These are phyloP conservation scores for Cepphus grylle DNA, from an alignment of 2,113 vertebrate species.

Conservation along the genomic window DNA sequence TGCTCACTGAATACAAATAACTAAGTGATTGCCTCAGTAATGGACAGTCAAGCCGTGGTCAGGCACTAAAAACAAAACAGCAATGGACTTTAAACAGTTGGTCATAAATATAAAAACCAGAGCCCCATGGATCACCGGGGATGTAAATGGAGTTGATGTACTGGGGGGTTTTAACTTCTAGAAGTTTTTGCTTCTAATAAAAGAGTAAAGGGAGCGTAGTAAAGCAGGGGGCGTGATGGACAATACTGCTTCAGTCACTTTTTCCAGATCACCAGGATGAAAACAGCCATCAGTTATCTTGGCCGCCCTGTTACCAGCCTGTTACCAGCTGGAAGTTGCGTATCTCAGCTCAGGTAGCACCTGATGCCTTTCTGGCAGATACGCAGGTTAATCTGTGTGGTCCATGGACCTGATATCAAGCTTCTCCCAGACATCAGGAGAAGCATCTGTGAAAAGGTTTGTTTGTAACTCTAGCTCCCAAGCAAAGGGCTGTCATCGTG, in stretches of 20 bases:
- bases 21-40: constrained; percentile 37
- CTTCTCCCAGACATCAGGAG: neutral
- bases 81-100: constrained; percentile 36
- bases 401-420: rapidly evolving
- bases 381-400: neutral
- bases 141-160: neutral
- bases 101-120: constrained; percentile 55
- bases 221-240: rapidly evolving
- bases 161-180: neutral
- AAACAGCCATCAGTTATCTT: neutral
- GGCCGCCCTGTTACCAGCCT: neutral
- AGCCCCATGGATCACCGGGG: neutral
- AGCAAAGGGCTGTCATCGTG: neutral
- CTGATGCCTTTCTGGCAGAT: neutral
- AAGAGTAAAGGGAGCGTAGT: neutral
- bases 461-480: neutral
- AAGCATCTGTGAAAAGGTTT: neutral
- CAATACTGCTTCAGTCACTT: neutral
- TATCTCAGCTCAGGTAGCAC: neutral
- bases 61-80: constrained; percentile 26
- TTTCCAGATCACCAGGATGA: neutral
- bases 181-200: neutral
- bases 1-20: constrained; percentile 49
- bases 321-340: neutral
- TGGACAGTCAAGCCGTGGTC: constrained; percentile 42